phyloP scores from a whole-genome alignment of 2,113 vertebrate genomes.

The Ondatra zibethicus region DNA sequence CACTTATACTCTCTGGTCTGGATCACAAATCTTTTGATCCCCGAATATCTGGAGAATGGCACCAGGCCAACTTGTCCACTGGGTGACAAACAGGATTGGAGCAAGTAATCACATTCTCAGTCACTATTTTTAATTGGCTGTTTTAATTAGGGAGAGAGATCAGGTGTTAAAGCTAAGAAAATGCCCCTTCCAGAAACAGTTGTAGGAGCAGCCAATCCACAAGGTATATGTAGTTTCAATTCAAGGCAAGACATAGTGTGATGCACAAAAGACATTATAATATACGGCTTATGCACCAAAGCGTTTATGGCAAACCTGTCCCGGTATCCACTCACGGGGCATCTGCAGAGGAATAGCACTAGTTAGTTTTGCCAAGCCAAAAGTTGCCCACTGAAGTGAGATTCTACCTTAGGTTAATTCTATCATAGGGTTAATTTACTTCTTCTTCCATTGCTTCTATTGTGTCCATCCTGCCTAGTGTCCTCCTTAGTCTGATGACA shows the following conservation, averaged over 20 bases:
- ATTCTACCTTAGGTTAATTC: slow-evolving; percentile 30
- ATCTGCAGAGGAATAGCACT: neutral
- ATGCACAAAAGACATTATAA: neutral
- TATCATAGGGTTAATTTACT: neutral
- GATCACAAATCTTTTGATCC: slow-evolving; percentile 19
- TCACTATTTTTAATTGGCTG: neutral
- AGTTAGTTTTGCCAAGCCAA: neutral
- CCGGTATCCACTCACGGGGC: neutral
- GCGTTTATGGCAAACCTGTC: neutral
- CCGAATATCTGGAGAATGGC: slow-evolving; percentile 34
- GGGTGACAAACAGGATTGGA: neutral
- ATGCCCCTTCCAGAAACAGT: slow-evolving; percentile 34
- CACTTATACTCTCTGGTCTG: slow-evolving; percentile 7
- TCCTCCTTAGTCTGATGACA: neutral
- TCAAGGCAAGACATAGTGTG: neutral
- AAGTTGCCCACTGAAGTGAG: neutral
- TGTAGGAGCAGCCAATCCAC: neutral
- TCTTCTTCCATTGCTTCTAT: neutral
- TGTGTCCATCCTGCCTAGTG: neutral
- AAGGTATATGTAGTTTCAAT: neutral
- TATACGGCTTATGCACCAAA: neutral
- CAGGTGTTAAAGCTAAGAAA: slow-evolving; percentile 44
- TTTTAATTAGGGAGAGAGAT: slow-evolving; percentile 56
- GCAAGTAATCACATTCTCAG: slow-evolving; percentile 3
- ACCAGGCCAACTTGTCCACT: neutral